phyloP scores from a whole-genome alignment of 2,797 vertebrate species.

The Mastacembelus armatus region DNA sequence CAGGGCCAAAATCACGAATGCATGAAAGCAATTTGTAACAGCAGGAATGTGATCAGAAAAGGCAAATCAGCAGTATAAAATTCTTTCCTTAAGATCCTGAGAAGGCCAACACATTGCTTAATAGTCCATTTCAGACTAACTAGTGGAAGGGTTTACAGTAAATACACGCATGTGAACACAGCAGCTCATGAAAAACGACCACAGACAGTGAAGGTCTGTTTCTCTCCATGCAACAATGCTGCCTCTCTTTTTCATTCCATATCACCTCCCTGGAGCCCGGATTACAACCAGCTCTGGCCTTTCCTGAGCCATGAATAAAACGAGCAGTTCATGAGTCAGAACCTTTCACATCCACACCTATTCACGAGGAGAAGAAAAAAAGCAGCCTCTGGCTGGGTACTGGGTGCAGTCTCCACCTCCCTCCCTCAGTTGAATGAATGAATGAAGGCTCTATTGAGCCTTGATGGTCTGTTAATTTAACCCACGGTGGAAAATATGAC shows the following conservation, averaged over 20 bases:
- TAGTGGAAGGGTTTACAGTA: constrained; percentile 50
- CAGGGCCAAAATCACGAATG: constrained; percentile 52
- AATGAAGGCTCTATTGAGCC: constrained; percentile 79
- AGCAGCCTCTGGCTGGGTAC: constrained; percentile 36
- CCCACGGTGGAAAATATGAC: constrained; percentile 82
- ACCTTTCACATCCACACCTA: constrained; percentile 62
- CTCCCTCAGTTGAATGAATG: constrained; percentile 61
- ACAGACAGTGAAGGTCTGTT: constrained; percentile 43
- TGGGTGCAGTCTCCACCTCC: constrained; percentile 50
- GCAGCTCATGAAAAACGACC: constrained; percentile 50
- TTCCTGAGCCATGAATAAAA: constrained; percentile 56
- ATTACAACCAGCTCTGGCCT: constrained; percentile 42
- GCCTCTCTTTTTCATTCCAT: constrained; percentile 49
- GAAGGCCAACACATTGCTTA: constrained; percentile 24
- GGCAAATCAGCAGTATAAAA: background rate
- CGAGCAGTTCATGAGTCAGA: constrained; percentile 57
- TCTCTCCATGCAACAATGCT: constrained; percentile 47
- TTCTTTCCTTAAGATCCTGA: background rate
- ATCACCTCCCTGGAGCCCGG: constrained; percentile 39
- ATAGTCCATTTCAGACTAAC: constrained; percentile 40
- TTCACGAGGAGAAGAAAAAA: constrained; percentile 55
- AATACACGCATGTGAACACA: constrained; percentile 39
- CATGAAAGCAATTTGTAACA: constrained; percentile 48
- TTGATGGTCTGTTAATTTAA: constrained; percentile 59
- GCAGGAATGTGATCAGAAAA: constrained; percentile 34